phyloP scores from a whole-genome alignment of 2,888 invertebrate genomes.

The Nymphalis urticae region DNA sequence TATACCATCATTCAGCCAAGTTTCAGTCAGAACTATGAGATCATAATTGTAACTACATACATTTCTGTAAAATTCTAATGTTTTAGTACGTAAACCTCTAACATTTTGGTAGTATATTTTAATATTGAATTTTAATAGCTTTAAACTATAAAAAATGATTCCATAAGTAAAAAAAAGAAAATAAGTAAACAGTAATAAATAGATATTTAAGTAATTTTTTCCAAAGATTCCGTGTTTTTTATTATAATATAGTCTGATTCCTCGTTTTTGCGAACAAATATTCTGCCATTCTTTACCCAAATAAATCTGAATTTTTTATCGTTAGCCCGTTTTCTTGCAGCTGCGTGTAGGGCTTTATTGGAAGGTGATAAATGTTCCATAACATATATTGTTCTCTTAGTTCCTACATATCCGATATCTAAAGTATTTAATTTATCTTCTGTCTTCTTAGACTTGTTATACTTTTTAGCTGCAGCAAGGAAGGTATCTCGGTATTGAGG shows the following conservation, averaged over 20 bases:
- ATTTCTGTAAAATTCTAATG: slow-evolving; percentile 16
- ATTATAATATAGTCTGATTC: background rate
- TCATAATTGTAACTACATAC: slow-evolving; percentile 21
- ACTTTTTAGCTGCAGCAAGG: background rate
- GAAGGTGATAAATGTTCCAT: background rate
- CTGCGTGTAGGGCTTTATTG: slow-evolving; percentile 1
- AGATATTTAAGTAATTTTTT: background rate
- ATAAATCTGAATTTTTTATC: background rate
- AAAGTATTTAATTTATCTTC: slow-evolving; percentile 3
- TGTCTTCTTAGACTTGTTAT: background rate
- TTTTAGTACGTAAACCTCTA: slow-evolving; percentile 23
- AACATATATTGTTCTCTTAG: background rate
- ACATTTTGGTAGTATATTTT: slow-evolving; percentile 34
- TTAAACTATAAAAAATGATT: background rate
- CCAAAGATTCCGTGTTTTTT: background rate
- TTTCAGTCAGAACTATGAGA: slow-evolving; percentile 26
- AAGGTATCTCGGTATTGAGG: background rate
- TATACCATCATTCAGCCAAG: slow-evolving; percentile 26
- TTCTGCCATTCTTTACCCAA: slow-evolving; percentile 6
- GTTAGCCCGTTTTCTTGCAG: slow-evolving; percentile 3
- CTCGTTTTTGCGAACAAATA: slow-evolving; percentile 6
- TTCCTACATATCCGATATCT: background rate
- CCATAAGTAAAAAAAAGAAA: background rate
- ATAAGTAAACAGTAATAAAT: background rate
- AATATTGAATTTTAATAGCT: slow-evolving; percentile 1